Conservation (phyloP, 2,797 vertebrate species). For the Gymnothorax reevesii region DNA sequence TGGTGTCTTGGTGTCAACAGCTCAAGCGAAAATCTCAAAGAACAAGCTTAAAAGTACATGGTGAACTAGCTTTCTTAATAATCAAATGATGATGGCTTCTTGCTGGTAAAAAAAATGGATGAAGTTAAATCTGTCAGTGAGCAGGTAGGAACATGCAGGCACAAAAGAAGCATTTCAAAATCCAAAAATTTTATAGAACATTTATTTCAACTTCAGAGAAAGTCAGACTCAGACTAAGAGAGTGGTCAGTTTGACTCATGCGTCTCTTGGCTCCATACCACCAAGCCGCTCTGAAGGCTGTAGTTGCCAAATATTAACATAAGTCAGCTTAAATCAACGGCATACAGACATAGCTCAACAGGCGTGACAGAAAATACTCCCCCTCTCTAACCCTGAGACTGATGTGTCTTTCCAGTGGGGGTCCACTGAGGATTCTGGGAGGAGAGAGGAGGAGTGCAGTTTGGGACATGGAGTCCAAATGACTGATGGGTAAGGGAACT, state of each 20-base stretch:
- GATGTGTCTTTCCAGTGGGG: conserved; percentile 14
- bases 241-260: background rate
- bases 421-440: background rate
- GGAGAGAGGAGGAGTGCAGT: background rate
- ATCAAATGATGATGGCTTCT: background rate
- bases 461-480: background rate
- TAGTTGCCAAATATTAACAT: conserved; percentile 30
- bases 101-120: background rate
- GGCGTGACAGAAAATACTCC: background rate
- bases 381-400: background rate
- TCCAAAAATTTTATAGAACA: background rate
- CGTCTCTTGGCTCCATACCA: conserved; percentile 9
- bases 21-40: background rate
- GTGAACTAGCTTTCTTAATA: background rate
- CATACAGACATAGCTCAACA: background rate
- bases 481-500: conserved; percentile 1
- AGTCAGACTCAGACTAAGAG: background rate
- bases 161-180: background rate
- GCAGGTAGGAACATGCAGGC: background rate
- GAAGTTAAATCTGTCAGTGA: background rate
- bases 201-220: background rate
- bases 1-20: conserved; percentile 8
- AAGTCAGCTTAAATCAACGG: background rate
- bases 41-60: background rate
- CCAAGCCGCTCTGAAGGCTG: background rate